phyloP scores from a whole-genome alignment of 2,113 vertebrate species.

The Origma solitaria region DNA sequence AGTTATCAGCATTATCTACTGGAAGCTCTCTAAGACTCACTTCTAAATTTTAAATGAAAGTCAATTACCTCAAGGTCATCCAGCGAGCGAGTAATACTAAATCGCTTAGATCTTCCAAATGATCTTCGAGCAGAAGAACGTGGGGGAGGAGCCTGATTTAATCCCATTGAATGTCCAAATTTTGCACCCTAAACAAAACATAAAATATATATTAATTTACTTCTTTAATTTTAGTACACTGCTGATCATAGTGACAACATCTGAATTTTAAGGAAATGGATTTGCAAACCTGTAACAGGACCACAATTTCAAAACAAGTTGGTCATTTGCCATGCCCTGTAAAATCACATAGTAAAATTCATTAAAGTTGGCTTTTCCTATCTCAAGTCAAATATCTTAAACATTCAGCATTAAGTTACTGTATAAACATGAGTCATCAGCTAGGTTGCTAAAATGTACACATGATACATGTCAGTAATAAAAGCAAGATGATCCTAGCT shows the following conservation, averaged over 20 bases:
- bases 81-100: conserved; percentile 89
- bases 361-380: not conserved
- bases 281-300: not conserved
- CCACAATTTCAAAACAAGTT: not conserved
- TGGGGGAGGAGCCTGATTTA: conserved; percentile 73
- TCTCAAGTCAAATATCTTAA: not conserved
- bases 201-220: not conserved
- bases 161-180: conserved; percentile 77
- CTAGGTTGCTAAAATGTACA: not conserved
- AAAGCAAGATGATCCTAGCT: not conserved
- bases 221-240: not conserved
- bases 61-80: conserved; percentile 89
- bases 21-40: not conserved
- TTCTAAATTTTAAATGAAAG: not conserved
- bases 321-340: not conserved
- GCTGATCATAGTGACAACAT: not conserved
- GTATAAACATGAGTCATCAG: not conserved
- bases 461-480: not conserved
- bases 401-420: not conserved
- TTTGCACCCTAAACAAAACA: conserved; percentile 74
- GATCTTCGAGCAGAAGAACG: conserved; percentile 84
- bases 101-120: conserved; percentile 85
- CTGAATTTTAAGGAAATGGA: not conserved
- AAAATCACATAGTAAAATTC: not conserved
- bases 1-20: not conserved